Evolutionary conservation across 37 sponge, comb jelly and placozoan genomes (phyloP), one percentile per base, ranked within the genome.

Genomic region (Cladorhizidae sp.): DNA sequence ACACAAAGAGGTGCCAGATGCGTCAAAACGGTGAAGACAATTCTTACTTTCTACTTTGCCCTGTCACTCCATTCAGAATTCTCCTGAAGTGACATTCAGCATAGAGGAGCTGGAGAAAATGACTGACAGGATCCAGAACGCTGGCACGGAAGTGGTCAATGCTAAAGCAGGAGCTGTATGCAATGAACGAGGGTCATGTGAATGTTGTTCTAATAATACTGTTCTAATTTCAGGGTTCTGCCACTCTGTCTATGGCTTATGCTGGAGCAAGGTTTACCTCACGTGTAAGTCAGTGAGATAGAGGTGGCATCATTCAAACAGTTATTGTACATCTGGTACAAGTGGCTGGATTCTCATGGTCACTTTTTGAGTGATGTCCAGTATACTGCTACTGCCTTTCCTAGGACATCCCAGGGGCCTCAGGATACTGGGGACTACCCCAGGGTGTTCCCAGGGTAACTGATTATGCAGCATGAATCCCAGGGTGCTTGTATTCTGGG

Each of bases 61-160:
- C 12, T 54, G 55, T 54, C n/a, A 2, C 25, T 67, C 42, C 38
- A 1, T 72, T n/a, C 69, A 92, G 93, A 64, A 59, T 22, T 81
- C 58, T 8, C 93, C 93, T 28, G 40, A 49, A 37, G 80, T 77
- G 17, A 65, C 55, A 11, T 98, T 98, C 74, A 85, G 83, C 23
- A 64, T 73, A 8, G 97, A 94, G 22, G 97, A 96, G 43, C 50
- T 87, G 82, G 91, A 63, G 2, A 39, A 81, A 18, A 80, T 98
- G 40, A 98, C 99, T 18, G 84, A 80, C 22, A 86, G 99, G 63
- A 98, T 98, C 29, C 99, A 98, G 76, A 96, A 96, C 76, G 99
- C 99, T 64, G 99, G 99, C 25, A 98, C 99, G 50, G 99, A 98
- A 77, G 99, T 98, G 7, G 99, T 98, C 17, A 94, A 98, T 55